Conservation (phyloP, 2,113 vertebrate species). For the Turnix velox region DNA sequence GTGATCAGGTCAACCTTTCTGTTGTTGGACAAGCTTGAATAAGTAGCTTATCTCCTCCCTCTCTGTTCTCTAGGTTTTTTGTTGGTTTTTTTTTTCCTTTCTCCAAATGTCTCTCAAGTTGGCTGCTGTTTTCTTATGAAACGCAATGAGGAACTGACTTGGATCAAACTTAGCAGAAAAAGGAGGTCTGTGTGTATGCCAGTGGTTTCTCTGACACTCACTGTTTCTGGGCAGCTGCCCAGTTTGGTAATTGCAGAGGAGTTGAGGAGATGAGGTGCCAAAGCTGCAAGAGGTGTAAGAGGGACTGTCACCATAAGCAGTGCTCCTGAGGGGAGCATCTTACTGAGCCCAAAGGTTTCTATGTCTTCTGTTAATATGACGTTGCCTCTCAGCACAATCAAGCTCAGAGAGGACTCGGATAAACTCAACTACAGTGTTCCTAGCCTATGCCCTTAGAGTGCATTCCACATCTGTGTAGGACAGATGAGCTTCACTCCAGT, state of each 20-base stretch:
- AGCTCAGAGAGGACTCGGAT: not conserved
- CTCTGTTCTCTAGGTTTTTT: not conserved
- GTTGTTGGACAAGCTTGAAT: not conserved
- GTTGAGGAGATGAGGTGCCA: not conserved
- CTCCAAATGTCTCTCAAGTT: not conserved
- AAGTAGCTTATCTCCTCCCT: not conserved
- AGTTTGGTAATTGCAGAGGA: not conserved
- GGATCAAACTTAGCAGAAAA: not conserved
- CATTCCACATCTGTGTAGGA: not conserved
- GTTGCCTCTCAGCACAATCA: not conserved
- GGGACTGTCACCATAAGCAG: not conserved
- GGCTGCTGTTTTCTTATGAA: not conserved
- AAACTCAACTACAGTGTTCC: not conserved
- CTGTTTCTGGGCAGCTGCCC: not conserved
- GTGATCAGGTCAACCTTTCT: not conserved
- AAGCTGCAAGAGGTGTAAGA: too few relatives aligned
- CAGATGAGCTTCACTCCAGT: not conserved
- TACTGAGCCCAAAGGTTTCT: not conserved
- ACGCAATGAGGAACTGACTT: not conserved
- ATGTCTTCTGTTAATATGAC: rapidly evolving
- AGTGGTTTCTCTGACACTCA: not conserved
- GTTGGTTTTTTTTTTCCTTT: not conserved
- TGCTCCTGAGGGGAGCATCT: not conserved
- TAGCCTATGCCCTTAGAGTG: not conserved
- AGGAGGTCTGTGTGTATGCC: rapidly evolving